Evolutionary conservation across 2,888 invertebrate genomes (phyloP).

Genomic region (Heliconius ismenius): DNA sequence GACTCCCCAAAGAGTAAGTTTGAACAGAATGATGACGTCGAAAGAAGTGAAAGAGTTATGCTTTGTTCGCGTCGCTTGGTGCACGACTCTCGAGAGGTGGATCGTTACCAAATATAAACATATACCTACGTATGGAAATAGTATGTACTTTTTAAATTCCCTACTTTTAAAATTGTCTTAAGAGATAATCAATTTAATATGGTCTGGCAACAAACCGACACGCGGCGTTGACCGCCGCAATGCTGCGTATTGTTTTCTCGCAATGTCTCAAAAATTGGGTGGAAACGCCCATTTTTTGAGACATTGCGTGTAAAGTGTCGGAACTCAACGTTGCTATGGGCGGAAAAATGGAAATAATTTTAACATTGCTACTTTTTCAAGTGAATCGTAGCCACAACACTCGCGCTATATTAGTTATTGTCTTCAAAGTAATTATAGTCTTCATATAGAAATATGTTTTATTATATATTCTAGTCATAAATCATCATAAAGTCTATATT

Average conservation of each 20-base stretch:
- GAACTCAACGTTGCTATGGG: not conserved
- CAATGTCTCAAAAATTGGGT: too few species aligned
- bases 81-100: slow-evolving; percentile 4
- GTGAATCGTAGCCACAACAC: too few species aligned
- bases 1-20: not conserved
- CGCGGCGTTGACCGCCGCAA: too few species aligned
- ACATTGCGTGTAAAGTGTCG: not conserved
- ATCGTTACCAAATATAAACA: not conserved
- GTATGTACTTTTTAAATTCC: not conserved
- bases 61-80: slow-evolving; percentile 11
- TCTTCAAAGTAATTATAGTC: too few species aligned
- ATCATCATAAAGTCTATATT: not conserved
- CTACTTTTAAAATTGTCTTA: not conserved
- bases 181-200: too few species aligned
- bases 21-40: slow-evolving; percentile 4
- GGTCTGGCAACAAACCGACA: too few species aligned
- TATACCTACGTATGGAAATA: not conserved
- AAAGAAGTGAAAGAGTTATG: slow-evolving; percentile 18
- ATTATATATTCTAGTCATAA: too few species aligned
- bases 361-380: too few species aligned
- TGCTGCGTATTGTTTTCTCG: too few species aligned
- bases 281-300: not conserved
- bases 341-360: too few species aligned
- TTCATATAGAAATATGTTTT: too few species aligned
- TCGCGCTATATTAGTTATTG: too few species aligned